Conservation (phyloP, 2,113 vertebrate genomes). For the Osmerus mordax region DNA sequence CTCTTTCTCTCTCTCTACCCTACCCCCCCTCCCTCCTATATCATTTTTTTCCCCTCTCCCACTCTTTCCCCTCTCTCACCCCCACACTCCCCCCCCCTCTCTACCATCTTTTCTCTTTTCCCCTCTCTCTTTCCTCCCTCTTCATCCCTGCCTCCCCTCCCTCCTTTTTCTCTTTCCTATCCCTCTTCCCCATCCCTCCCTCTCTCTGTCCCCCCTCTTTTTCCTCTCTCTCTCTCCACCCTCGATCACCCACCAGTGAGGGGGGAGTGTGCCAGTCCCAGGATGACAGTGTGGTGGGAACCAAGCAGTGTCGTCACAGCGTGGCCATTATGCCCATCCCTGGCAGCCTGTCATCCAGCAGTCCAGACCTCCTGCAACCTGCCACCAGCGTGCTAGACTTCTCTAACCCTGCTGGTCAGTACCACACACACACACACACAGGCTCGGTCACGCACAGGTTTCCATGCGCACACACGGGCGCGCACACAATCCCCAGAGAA, state of each 20-base stretch:
- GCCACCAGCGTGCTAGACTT: constrained; percentile 88
- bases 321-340: constrained; percentile 95
- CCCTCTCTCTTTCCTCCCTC: too few species aligned
- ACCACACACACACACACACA: not conserved
- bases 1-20: too few species aligned
- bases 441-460: not conserved
- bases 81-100: not conserved
- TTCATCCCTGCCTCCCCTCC: not conserved
- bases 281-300: constrained; percentile 96
- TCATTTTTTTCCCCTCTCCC: not conserved
- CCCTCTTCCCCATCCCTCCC: not conserved
- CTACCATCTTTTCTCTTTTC: not conserved
- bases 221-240: not conserved
- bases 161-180: not conserved
- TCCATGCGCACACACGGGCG: not conserved
- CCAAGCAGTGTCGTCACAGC: constrained; percentile 91
- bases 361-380: constrained; percentile 92
- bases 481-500: not conserved
- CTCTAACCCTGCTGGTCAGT: constrained; percentile 87
- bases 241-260: constrained; percentile 73
- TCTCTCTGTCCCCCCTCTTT: not conserved
- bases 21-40: too few species aligned
- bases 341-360: constrained; percentile 89
- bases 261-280: constrained; percentile 89
- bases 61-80: not conserved